These are phyloP conservation scores for Spinus olivaceus DNA, from an alignment of 2,797 vertebrate species.

Conservation along the genomic window DNA sequence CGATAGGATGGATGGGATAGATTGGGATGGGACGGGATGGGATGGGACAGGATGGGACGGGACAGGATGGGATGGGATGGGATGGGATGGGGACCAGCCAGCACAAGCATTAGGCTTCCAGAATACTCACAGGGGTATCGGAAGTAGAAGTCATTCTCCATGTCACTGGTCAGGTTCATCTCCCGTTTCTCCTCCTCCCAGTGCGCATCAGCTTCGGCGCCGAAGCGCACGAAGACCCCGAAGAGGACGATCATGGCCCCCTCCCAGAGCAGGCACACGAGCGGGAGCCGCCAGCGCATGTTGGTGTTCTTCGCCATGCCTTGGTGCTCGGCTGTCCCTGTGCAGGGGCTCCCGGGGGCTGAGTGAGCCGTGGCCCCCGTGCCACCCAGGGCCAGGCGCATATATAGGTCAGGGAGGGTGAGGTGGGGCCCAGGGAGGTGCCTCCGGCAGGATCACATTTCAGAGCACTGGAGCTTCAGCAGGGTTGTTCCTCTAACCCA, in stretches of 20 bases:
- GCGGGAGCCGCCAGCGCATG: constrained; percentile 85
- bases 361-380: accelerated
- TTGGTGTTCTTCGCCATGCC: constrained; percentile 81
- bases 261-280: constrained; percentile 86
- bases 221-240: constrained; percentile 88
- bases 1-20: not conserved
- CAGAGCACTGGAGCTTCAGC: not conserved
- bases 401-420: not conserved
- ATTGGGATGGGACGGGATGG: not conserved
- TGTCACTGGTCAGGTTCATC: constrained; percentile 79
- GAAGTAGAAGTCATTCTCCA: constrained; percentile 95
- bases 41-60: not conserved
- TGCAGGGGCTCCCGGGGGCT: accelerated
- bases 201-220: constrained; percentile 75
- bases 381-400: accelerated
- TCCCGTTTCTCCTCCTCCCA: constrained; percentile 70
- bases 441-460: constrained; percentile 26
- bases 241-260: constrained; percentile 88
- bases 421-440: constrained; percentile 63
- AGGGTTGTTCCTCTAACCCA: not conserved
- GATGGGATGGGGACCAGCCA: not conserved
- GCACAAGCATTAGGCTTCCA: not conserved
- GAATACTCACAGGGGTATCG: constrained; percentile 93
- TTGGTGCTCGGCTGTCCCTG: not conserved
- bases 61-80: not conserved